These are phyloP conservation scores for Montipora sp. DNA, from an alignment of 64 coral and sea anemone genomes.

Conservation along the genomic window DNA sequence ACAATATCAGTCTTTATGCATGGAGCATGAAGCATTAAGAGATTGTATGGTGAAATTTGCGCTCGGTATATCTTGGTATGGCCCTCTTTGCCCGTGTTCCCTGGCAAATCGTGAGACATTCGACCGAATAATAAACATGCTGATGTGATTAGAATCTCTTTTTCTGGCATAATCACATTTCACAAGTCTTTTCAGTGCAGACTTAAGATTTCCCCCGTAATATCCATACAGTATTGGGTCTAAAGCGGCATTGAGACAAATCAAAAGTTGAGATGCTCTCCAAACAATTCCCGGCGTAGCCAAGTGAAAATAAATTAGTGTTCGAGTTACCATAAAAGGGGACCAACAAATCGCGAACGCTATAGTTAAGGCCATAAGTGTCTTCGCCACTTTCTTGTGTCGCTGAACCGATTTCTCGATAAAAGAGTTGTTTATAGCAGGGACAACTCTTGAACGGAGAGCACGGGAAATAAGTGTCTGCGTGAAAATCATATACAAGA, in stretches of 20 bases:
- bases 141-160: neutral
- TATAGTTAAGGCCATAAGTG: neutral
- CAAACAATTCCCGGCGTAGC: constrained; percentile 2
- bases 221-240: constrained; percentile 37
- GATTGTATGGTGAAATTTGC: neutral
- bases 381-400: constrained; percentile 16
- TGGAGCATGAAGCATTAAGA: neutral
- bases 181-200: neutral
- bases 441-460: neutral
- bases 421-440: neutral
- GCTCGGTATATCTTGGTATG: neutral
- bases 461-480: neutral
- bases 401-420: constrained; percentile 15
- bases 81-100: neutral
- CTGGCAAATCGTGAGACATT: neutral
- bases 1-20: no score
- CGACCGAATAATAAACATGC: neutral
- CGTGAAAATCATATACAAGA: constrained; percentile 26
- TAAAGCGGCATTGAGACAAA: constrained; percentile 12
- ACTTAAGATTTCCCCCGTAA: constrained; percentile 12
- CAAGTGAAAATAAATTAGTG: constrained; percentile 25
- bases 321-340: constrained; percentile 26
- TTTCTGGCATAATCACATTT: neutral
- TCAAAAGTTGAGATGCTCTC: constrained; percentile 33
- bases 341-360: constrained; percentile 29